Evolutionary conservation across 2,888 invertebrate species (phyloP).

Genomic region (Aspidapion aeneum): DNA sequence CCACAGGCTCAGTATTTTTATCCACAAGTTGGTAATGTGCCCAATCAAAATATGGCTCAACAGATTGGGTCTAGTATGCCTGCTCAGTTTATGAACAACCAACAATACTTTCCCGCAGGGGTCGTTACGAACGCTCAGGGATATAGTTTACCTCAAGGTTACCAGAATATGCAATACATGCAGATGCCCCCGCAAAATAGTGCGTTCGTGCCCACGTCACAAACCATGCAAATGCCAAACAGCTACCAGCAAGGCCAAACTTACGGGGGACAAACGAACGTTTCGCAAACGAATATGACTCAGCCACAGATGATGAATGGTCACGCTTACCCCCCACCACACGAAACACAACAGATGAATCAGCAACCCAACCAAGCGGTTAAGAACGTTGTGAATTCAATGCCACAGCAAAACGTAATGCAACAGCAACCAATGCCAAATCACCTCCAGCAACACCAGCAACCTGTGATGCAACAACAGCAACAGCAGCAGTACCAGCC

Average conservation of each 20-base stretch:
- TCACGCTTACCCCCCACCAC: constrained; percentile 36
- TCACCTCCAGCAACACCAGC: constrained; percentile 31
- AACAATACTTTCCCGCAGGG: constrained; percentile 40
- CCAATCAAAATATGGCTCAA: constrained; percentile 41
- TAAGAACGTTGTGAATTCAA: constrained; percentile 2
- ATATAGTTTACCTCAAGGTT: constrained; percentile 37
- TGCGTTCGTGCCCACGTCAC: constrained; percentile 46
- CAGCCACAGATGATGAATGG: constrained; percentile 43
- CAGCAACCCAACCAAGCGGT: constrained; percentile 29
- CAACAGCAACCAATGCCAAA: constrained; percentile 30
- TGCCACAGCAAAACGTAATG: background rate
- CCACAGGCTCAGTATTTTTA: constrained; percentile 46
- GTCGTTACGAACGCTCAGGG: constrained; percentile 37
- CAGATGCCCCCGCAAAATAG: constrained; percentile 44
- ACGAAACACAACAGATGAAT: constrained; percentile 17
- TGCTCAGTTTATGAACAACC: constrained; percentile 41
- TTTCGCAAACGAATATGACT: constrained; percentile 35
- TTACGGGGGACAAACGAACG: constrained; percentile 39
- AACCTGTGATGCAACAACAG: constrained; percentile 15
- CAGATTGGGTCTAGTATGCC: constrained; percentile 38
- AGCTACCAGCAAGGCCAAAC: constrained; percentile 46
- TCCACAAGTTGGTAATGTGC: constrained; percentile 43
- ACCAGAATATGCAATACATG: constrained; percentile 45
- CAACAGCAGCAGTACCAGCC: constrained; percentile 28
- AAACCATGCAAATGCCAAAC: constrained; percentile 38